A percentile compares a stretch with the other conserved stretches of the same genome.
These are phyloP conservation scores for Intellagama lesueurii DNA, from an alignment of 2,797 vertebrate species.

Conservation along the genomic window DNA sequence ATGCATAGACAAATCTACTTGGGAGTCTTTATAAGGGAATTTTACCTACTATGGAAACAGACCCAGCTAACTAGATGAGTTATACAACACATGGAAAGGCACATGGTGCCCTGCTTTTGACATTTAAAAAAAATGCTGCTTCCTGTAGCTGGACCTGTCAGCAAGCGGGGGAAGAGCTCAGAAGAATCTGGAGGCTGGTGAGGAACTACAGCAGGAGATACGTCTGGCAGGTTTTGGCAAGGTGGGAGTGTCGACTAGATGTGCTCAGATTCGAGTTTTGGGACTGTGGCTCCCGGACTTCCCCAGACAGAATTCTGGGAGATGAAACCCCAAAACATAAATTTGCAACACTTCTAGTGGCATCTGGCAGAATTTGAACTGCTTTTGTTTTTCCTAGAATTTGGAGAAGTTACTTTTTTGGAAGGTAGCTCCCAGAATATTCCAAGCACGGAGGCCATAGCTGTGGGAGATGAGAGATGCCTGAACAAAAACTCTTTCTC, in stretches of 20 bases:
- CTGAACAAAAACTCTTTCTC: too few species aligned
- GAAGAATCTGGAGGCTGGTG: background rate
- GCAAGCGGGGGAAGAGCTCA: background rate
- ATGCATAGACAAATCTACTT: background rate
- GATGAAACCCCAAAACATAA: too few species aligned
- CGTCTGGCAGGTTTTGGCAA: background rate
- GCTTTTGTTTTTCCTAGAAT: too few species aligned
- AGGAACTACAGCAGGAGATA: background rate
- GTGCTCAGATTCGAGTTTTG: background rate
- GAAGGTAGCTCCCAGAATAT: too few species aligned
- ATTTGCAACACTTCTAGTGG: too few species aligned
- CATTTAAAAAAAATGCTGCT: conserved; percentile 32
- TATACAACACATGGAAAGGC: background rate
- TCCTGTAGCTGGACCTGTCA: background rate
- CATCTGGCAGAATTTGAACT: background rate
- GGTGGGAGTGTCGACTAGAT: background rate
- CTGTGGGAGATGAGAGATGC: too few species aligned
- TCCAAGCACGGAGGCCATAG: too few species aligned
- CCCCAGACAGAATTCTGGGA: too few species aligned
- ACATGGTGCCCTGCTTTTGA: background rate
- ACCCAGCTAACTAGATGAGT: background rate
- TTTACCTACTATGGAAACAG: conserved; percentile 26
- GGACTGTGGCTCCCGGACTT: too few species aligned
- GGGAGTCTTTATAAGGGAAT: background rate
- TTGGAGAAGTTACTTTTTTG: too few species aligned